Evolutionary conservation across 1,140 invertebrate genomes (phyloP), one percentile per base, ranked within the genome.

Genomic region (Listronotus oregonensis): DNA sequence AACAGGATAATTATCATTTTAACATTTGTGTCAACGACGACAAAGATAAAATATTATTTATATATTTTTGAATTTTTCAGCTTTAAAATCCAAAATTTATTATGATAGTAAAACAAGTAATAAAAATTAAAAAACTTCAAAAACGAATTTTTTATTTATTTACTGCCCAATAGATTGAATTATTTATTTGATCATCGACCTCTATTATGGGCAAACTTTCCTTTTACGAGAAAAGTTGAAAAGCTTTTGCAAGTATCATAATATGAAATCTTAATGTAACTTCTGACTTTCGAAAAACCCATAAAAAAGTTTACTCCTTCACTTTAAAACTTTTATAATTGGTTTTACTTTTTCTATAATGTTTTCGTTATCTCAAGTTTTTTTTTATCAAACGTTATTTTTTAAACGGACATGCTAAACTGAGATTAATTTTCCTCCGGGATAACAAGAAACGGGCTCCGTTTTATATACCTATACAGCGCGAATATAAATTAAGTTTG

Each of bases 231-330:
- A 14, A 60, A 60, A 60, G 31, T 60, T 60, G 40, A 9, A 50
- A 46, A 60, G 58, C 58, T 60, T 60, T 60, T 50, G 58, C 47
- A 60, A 60, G 58, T 50, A 60, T 60, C 58, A 47, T 60, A 60
- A 60, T 60, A 60, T 60, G 58, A 60, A 60, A 60, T 60, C 58
- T 60, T 60, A 60, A 60, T 60, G 58, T 60, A 60, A 60, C 58
- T 60, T 60, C 58, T 60, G 58, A 60, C 58, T 60, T 60, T 60
- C 40, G 27, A 60, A 60, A 60, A 60, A 21, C 44, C 58, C 43
- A 47, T 47, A 60, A 60, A 60, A 60, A 50, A 50, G 44, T 60
- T 60, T 60, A 60, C 58, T 60, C 58, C 58, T 60, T 60, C 58
- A 60, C 58, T 60, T 60, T 60, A 60, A 60, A 60, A 60, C 44